Evolutionary conservation across 2,113 vertebrate species (phyloP), one percentile per base, ranked within the genome.

Genomic region (Recurvirostra avosetta): DNA sequence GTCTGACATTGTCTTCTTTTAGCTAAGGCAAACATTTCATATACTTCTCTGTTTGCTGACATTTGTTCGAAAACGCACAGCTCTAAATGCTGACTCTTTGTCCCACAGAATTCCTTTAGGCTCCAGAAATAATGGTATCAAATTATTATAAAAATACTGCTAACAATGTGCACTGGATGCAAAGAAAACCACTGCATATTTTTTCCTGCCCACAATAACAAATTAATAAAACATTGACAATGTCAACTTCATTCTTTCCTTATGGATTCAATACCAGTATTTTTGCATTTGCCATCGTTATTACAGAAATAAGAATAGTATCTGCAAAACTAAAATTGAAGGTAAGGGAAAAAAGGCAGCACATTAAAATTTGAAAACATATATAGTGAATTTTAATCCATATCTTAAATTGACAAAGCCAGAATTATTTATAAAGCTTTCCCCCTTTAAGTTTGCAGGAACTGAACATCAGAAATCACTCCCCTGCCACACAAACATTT

Each of bases 381-480:
- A 67, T 36, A 58, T 74, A 84, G 47, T 63, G 86, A 73, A 77
- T 83, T 96, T 96, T 96, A 96, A 97, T 96, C 61, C 63, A 67
- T 88, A 92, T 40, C 58, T 96, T 91, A 56, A 89, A 85, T 71
- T 95, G 76, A 96, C 88, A 95, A 91, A 94, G 36, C 36, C 88
- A 96, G 88, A 90, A 83, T 85, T 90, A 84, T 88, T 90, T 94
- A 94, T 94, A 86, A 96, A 92, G 52, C 13, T 29, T 94, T 92
- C 91, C 25, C 21, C 68, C 38, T 81, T 81, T 77, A 47, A 49
- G 12, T 89, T 29, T 91, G 20, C 50, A 93, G 79, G 41, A 93
- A 55, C 15, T 74, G 78, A 88, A 86, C 23, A 12, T 59, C 38
- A 93, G n/a, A 90, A 92, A 80, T 93, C 59, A 86, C 1, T 0